These are phyloP conservation scores for Panonychus citri DNA, from an alignment of 1,140 invertebrate genomes.

Conservation along the genomic window DNA sequence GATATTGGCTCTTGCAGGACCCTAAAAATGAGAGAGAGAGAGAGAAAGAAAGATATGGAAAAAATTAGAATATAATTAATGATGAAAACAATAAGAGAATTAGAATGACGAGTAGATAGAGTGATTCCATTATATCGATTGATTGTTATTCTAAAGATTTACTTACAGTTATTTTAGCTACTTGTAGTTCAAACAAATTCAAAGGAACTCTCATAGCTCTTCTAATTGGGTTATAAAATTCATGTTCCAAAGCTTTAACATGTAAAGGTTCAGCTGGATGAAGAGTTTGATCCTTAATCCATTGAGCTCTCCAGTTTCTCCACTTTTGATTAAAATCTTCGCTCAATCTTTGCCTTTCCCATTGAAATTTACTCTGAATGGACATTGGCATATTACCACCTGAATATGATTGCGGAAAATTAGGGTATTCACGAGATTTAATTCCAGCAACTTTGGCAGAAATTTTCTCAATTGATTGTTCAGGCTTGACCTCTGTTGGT, in stretches of 20 bases:
- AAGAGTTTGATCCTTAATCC: constrained; percentile 52
- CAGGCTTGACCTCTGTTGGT: not conserved
- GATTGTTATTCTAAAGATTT: not conserved
- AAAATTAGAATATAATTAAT: not conserved
- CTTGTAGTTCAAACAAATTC: constrained; percentile 22
- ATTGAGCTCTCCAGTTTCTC: constrained; percentile 52
- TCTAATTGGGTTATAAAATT: constrained; percentile 48
- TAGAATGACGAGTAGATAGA: no score
- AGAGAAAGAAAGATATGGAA: not conserved
- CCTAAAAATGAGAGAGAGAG: not conserved
- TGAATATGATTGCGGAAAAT: not conserved
- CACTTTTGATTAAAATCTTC: constrained; percentile 55
- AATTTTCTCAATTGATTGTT: not conserved
- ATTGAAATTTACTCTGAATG: constrained; percentile 43
- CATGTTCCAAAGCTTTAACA: constrained; percentile 37
- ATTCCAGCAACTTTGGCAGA: not conserved
- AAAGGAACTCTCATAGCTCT: constrained; percentile 45
- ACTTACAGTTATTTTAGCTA: constrained; percentile 1
- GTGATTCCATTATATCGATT: no score
- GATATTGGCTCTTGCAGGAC: not conserved
- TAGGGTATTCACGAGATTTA: not conserved
- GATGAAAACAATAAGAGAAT: no score
- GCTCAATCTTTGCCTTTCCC: constrained; percentile 43
- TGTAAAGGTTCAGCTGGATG: constrained; percentile 40
- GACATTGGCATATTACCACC: constrained; percentile 33